Conservation (phyloP, 2,797 vertebrate genomes). For the Acanthurus tractus region DNA sequence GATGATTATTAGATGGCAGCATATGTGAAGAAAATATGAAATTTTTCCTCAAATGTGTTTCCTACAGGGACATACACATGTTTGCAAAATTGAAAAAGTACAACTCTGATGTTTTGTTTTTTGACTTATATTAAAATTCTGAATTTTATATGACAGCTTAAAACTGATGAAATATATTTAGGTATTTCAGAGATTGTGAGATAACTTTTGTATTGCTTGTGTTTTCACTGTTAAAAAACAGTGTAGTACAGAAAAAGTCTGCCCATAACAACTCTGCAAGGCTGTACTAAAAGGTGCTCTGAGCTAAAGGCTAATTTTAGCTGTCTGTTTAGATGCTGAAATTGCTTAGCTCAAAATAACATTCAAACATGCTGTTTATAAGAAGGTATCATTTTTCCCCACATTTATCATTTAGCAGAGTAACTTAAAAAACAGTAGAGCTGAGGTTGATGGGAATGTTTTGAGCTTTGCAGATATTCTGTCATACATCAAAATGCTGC, state of each 20-base stretch:
- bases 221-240: neutral
- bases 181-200: neutral
- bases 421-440: neutral
- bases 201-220: neutral
- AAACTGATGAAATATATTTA: neutral
- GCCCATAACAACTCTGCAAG: neutral
- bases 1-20: conserved; percentile 12
- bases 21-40: neutral
- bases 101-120: neutral
- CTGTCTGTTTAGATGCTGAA: neutral
- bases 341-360: neutral
- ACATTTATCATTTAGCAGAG: neutral
- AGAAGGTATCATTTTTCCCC: too few relatives aligned
- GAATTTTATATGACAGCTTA: neutral
- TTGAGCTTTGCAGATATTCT: neutral
- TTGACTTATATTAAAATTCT: neutral
- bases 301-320: neutral
- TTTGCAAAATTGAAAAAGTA: neutral
- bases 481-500: neutral
- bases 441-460: neutral
- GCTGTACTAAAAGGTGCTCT: neutral
- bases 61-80: neutral
- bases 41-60: neutral
- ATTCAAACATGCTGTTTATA: neutral
- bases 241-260: neutral